Percentiles rank a stretch among this genome's conserved stretches.
These are phyloP conservation scores for Acheta domesticus DNA, from an alignment of 2,888 invertebrate species.

Conservation along the genomic window DNA sequence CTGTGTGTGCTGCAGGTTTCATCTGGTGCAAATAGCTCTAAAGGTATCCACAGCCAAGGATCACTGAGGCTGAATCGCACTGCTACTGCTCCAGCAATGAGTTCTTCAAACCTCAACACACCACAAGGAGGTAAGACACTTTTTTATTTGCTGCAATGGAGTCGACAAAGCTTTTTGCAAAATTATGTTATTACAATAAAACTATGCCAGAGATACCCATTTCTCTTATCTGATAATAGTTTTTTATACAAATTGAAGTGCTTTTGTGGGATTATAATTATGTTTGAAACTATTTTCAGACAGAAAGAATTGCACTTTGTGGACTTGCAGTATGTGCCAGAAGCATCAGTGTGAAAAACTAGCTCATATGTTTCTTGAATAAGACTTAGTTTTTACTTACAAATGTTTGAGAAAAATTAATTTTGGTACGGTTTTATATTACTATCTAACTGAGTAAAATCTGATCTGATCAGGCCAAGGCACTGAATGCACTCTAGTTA, in stretches of 20 bases:
- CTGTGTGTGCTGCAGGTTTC: slow-evolving; percentile 28
- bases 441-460: too few species aligned
- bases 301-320: background rate
- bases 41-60: slow-evolving; percentile 33
- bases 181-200: background rate
- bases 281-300: background rate
- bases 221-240: background rate
- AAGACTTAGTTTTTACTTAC: too few species aligned
- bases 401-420: too few species aligned
- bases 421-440: too few species aligned
- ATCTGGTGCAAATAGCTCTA: slow-evolving; percentile 34
- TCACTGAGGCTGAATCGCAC: slow-evolving; percentile 32
- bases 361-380: too few species aligned
- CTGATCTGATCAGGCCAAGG: too few species aligned
- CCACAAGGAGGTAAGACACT: background rate
- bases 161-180: background rate
- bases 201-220: background rate
- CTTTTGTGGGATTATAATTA: background rate
- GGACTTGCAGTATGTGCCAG: too few species aligned
- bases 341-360: too few species aligned
- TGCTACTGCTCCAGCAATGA: slow-evolving; percentile 31
- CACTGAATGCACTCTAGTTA: too few species aligned
- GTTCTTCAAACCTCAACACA: background rate
- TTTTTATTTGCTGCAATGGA: too few species aligned
- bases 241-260: background rate